These are phyloP conservation scores for Diorhabda carinulata DNA, from an alignment of 1,140 invertebrate species.

Conservation along the genomic window DNA sequence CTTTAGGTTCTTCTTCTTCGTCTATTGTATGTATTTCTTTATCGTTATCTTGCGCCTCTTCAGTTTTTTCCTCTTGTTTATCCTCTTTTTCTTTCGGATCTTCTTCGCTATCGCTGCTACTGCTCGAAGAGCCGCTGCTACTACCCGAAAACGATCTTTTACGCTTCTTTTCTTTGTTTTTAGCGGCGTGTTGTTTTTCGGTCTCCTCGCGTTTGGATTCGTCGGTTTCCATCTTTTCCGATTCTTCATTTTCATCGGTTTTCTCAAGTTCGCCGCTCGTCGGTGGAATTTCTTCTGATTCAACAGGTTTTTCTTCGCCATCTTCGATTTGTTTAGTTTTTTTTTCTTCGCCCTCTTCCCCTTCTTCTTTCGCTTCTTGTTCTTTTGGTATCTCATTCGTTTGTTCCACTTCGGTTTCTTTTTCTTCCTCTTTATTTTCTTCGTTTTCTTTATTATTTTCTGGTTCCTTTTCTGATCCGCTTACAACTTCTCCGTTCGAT, in stretches of 20 bases:
- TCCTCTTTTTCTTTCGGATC: slow-evolving; percentile 29
- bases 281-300: slow-evolving; percentile 31
- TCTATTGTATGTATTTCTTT: slow-evolving; percentile 39
- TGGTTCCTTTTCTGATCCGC: too few species aligned
- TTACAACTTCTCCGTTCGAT: slow-evolving; percentile 38
- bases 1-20: slow-evolving; percentile 54
- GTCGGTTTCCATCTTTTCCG: slow-evolving; percentile 24
- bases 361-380: slow-evolving; percentile 30
- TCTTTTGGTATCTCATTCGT: slow-evolving; percentile 40
- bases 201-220: slow-evolving; percentile 20
- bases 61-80: slow-evolving; percentile 25
- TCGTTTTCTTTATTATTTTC: slow-evolving; percentile 29
- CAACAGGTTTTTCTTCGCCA: slow-evolving; percentile 39
- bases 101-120: slow-evolving; percentile 45
- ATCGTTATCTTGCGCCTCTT: slow-evolving; percentile 40
- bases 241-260: slow-evolving; percentile 18
- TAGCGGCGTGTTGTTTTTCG: not conserved
- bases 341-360: slow-evolving; percentile 37
- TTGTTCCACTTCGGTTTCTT: slow-evolving; percentile 39
- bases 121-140: slow-evolving; percentile 45
- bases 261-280: slow-evolving; percentile 34
- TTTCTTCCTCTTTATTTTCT: slow-evolving; percentile 33
- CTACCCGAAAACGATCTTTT: slow-evolving; percentile 46
- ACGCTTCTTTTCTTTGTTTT: slow-evolving; percentile 41
- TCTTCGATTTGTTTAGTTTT: slow-evolving; percentile 38